phyloP scores from a whole-genome alignment of 1,140 invertebrate species.

The Zaprionus nigranus region DNA sequence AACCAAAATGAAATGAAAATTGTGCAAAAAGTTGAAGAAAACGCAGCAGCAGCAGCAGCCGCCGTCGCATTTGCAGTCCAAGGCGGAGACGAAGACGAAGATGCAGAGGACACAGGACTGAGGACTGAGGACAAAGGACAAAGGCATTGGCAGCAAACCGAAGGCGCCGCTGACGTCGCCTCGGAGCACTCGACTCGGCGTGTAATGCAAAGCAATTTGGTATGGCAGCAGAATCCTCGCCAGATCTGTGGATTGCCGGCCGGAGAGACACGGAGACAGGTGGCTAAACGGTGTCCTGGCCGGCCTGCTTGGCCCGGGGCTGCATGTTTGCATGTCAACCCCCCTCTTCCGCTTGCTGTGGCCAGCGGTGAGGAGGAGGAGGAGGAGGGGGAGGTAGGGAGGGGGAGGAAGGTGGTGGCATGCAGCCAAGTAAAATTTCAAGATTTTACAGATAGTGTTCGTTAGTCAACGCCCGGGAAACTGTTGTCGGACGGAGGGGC shows the following conservation, averaged over 20 bases:
- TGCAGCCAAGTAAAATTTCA: slow-evolving; percentile 72
- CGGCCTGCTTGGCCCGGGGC: slow-evolving; percentile 19
- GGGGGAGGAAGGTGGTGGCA: slow-evolving; percentile 49
- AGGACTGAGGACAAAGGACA: slow-evolving; percentile 19
- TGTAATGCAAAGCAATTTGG: slow-evolving; percentile 75
- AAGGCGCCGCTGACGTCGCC: slow-evolving; percentile 9
- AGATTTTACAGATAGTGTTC: slow-evolving; percentile 73
- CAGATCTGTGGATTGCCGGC: slow-evolving; percentile 17
- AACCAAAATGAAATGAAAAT: slow-evolving; percentile 62
- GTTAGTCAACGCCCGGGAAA: slow-evolving; percentile 60
- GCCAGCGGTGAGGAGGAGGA: slow-evolving; percentile 5
- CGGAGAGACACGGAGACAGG: slow-evolving; percentile 33
- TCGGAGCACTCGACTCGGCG: slow-evolving; percentile 51
- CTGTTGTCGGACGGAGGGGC: not conserved
- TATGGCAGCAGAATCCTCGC: slow-evolving; percentile 15
- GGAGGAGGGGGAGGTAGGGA: too few species aligned
- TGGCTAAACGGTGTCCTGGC: slow-evolving; percentile 59
- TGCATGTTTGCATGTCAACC: slow-evolving; percentile 64
- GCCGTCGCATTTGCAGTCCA: not conserved
- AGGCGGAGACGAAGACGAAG: not conserved
- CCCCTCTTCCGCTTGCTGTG: slow-evolving; percentile 13
- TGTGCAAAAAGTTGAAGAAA: slow-evolving; percentile 31
- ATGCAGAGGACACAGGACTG: not conserved
- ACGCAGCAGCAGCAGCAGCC: slow-evolving; percentile 4
- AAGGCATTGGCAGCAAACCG: slow-evolving; percentile 36